Percentiles rank a stretch among this genome's conserved stretches.
Evolutionary conservation across 2,113 vertebrate genomes (phyloP).

Genomic region (Myrmecophaga tridactyla): DNA sequence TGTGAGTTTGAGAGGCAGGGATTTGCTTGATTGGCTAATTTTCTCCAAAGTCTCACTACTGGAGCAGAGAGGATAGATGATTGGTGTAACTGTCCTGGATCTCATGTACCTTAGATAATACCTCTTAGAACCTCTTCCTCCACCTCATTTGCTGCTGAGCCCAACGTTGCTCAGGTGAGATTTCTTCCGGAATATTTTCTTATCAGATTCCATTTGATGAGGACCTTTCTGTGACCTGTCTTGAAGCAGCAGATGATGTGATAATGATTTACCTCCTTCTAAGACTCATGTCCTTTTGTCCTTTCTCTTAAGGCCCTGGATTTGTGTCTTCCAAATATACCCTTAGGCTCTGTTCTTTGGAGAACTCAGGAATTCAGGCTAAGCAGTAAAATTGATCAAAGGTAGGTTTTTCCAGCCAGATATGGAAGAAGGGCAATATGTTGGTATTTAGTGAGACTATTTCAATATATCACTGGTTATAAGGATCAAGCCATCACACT

Average conservation of each 20-base stretch:
- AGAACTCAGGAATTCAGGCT: not conserved
- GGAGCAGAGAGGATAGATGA: not conserved
- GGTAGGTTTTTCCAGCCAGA: not conserved
- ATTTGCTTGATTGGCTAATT: not conserved
- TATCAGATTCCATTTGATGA: not conserved
- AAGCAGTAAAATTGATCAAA: not conserved
- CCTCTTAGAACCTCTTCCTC: not conserved
- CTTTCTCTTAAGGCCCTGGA: not conserved
- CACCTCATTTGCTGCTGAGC: not conserved
- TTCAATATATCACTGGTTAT: not conserved
- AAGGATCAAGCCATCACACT: not conserved
- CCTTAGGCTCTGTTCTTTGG: not conserved
- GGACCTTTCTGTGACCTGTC: not conserved
- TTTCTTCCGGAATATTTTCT: not conserved
- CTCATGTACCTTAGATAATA: not conserved
- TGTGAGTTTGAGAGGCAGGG: not conserved
- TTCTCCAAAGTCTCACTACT: not conserved
- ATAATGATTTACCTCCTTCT: not conserved
- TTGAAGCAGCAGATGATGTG: not conserved
- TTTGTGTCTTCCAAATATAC: not conserved
- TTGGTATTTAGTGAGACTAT: not conserved
- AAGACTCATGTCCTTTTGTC: not conserved
- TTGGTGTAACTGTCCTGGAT: not conserved
- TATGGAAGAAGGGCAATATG: not conserved
- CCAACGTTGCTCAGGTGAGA: not conserved